Evolutionary conservation across 2,888 invertebrate genomes (phyloP), one percentile per base, ranked within the genome.

Genomic region (Vanessa cardui): DNA sequence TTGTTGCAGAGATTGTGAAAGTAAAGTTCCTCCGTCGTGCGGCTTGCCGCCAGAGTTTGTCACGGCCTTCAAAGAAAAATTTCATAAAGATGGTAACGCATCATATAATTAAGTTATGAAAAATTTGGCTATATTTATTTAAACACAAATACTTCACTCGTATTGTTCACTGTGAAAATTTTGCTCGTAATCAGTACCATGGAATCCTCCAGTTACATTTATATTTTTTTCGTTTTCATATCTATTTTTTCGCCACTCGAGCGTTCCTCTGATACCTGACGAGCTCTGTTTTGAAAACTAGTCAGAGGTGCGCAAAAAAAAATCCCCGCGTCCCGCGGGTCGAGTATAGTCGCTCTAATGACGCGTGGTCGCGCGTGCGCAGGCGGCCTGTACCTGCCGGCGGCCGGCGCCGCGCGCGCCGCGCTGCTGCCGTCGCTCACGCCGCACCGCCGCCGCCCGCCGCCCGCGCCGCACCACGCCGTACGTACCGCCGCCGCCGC

Each of bases 21-120:
- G 95, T 61, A 97, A 97, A 93, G 98, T 98, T 75, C 97, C 98
- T 74, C 97, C 98, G 0, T 97, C 98, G 47, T 99, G 99, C 89
- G 98, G 97, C 39, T 90, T 98, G 75, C 97, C 98, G n/a, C 95
- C 95, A 16, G 97, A 96, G 83, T 95, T 96, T 75, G 95, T 98
- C 33, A 95, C 96, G 72, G 96, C 96, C 73, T 98, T 98, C 84
- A 96, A 96, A 83, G 95, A 95, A 82, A 95, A 95, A 76, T 90
- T 96, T 81, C 95, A 95, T 75, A 94, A 94, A 81, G 95, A 96
- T 78, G 94, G 92, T 91, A 70, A 83, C 82, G 76, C 49, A 8
- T 9, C 20, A 49, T 6, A 49, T 18, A 49, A n/a, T 8, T 12
- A 1, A 2, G 12, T 39, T 39, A 4, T 39, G 12, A 2, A 39